Base-by-base conservation (phyloP, 2,797 vertebrate species). In the Sphenodon punctatus region DNA sequence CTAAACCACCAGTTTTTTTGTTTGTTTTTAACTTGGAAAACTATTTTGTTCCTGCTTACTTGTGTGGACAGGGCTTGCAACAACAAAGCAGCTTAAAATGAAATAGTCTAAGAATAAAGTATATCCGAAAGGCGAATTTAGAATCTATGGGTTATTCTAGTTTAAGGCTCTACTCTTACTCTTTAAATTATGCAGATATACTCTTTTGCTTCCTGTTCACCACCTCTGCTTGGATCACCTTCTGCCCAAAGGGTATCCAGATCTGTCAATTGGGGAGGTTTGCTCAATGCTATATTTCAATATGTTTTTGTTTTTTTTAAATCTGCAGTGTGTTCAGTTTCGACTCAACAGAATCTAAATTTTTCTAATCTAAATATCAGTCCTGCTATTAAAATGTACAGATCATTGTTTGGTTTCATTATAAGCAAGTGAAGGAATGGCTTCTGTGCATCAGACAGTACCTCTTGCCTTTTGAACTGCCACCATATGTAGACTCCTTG, bases 31-130 rank as follows among this genome's bases (percentile, higher is more conserved):
- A 86, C 73, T 61, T 80, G 78, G 84, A 89, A 84, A 85, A 38
- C 17, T 80, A 66, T 67, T 84, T 87, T 89, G 85, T 91, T 82
- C 88, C 69, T 88, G 53, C 83, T 84, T 89, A 85, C 53, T 49
- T 78, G 81, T 89, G 79, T 79, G 90, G 64, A 90, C 85, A 91
- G 83, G 86, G 68, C 84, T 83, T 84, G 73, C 53, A 84, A 81
- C 82, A 49, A 49, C 82, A 78, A 88, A 89, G 72, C 53, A 91
- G 84, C 80, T 85, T 91, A 41, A 56, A 87, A 82, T 76, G 49
- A 67, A 88, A 82, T 58, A 79, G 34, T 80, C 75, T 80, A 67
- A 67, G 79, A 82, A 75, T 42, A 69, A 86, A 85, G 63, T 60
- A 85, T 73, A 84, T 64, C 77, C 82, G 80, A 85, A 89, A 88